A percentile compares a stretch with the other conserved stretches of the same genome.
These are phyloP conservation scores for Macrosteles quadrilineatus DNA, from an alignment of 1,140 invertebrate genomes.

Conservation along the genomic window DNA sequence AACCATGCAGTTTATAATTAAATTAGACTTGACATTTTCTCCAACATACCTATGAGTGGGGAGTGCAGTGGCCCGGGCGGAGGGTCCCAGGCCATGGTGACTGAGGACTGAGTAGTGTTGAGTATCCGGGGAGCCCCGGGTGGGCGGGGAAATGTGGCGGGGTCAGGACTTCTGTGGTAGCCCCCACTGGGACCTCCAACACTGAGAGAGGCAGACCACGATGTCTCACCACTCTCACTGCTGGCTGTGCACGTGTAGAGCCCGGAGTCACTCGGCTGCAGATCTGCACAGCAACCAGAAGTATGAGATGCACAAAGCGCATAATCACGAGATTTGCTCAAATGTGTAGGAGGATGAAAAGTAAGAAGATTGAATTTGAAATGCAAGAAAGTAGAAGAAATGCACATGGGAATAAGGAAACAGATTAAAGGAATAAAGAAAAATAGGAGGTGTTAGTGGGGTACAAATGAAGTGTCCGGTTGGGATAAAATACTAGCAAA, in stretches of 20 bases:
- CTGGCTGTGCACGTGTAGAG: conserved; percentile 77
- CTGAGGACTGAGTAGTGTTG: conserved; percentile 74
- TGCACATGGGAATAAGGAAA: too few species aligned
- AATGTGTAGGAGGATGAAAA: not conserved
- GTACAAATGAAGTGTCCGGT: too few species aligned
- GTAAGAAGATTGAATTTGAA: not conserved
- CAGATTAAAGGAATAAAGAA: too few species aligned
- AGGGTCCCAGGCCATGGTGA: conserved; percentile 78
- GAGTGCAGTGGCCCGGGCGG: conserved; percentile 49
- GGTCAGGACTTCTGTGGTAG: conserved; percentile 68
- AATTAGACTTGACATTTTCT: too few species aligned
- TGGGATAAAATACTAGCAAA: too few species aligned
- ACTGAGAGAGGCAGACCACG: conserved; percentile 75
- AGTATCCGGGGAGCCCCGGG: conserved; percentile 69
- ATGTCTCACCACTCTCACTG: conserved; percentile 80
- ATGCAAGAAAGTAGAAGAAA: not conserved
- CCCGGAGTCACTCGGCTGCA: conserved; percentile 71
- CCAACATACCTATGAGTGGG: conserved; percentile 47
- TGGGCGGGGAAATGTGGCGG: conserved; percentile 73
- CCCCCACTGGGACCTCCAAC: conserved; percentile 62
- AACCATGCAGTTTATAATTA: too few species aligned
- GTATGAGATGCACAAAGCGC: not conserved
- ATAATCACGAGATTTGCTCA: not conserved
- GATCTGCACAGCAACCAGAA: conserved; percentile 68
- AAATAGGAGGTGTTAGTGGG: too few species aligned